phyloP scores from a whole-genome alignment of 2,113 vertebrate genomes.

The Myrmophylax atrothorax region DNA sequence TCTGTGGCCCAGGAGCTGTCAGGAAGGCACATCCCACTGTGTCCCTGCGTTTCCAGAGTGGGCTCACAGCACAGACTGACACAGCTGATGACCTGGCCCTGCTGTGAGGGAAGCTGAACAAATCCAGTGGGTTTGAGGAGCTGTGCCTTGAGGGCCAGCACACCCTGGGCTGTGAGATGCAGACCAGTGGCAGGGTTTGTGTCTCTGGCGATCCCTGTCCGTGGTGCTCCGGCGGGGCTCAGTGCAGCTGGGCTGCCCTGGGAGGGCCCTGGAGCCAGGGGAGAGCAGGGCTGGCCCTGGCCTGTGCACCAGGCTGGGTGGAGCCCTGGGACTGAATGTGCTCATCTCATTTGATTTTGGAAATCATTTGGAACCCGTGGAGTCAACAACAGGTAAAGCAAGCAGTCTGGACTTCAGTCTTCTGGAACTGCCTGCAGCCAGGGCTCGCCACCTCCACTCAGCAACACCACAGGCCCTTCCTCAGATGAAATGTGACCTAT shows the following conservation, averaged over 20 bases:
- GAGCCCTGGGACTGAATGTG: rapidly evolving
- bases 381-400: not conserved
- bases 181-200: not conserved
- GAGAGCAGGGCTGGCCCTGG: not conserved
- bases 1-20: rapidly evolving
- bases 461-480: not conserved
- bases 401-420: not conserved
- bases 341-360: not conserved
- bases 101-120: not conserved
- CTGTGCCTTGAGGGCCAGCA: not conserved
- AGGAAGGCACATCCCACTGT: rapidly evolving
- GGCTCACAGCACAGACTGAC: not conserved
- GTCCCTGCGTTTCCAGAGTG: not conserved
- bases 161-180: rapidly evolving
- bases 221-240: not conserved
- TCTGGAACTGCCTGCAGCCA: not conserved
- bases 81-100: not conserved
- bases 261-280: rapidly evolving
- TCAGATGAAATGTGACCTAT: not conserved
- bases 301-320: not conserved
- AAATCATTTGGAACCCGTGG: not conserved
- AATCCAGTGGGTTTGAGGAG: rapidly evolving
- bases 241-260: not conserved
- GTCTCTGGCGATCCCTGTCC: not conserved
- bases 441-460: rapidly evolving